Evolutionary conservation across 2,113 vertebrate genomes (phyloP).

Genomic region (Eonycteris spelaea): DNA sequence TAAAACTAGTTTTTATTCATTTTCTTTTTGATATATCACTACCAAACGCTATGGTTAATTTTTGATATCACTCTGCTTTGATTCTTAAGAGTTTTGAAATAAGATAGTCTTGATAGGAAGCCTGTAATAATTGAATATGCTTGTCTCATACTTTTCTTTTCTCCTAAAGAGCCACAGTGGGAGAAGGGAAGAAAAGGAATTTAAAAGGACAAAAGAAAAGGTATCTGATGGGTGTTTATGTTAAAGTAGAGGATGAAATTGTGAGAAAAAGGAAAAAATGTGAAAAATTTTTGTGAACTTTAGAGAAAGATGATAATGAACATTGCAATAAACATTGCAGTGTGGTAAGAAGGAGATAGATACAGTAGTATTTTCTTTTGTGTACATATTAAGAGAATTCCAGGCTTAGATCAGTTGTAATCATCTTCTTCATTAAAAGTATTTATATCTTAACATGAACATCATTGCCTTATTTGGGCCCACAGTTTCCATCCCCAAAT

Average conservation of each 20-base stretch:
- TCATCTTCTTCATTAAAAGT: background rate
- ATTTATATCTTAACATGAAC: background rate
- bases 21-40: background rate
- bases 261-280: background rate
- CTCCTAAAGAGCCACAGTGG: background rate
- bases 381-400: background rate
- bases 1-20: background rate
- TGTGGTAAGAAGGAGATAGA: background rate
- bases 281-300: background rate
- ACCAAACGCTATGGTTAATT: background rate
- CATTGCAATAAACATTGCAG: background rate
- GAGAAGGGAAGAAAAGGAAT: background rate
- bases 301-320: background rate
- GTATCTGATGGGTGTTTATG: background rate
- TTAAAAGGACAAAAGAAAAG: background rate
- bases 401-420: background rate
- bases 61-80: constrained; percentile 11
- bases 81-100: background rate
- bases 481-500: background rate
- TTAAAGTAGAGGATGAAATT: background rate
- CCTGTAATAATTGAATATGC: background rate
- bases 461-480: background rate
- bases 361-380: background rate
- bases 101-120: background rate
- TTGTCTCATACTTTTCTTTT: background rate